Percentiles rank a stretch among this genome's conserved stretches.
phyloP scores from a whole-genome alignment of 64 coral and sea anemone genomes.

The Stichodactyla mertensii region DNA sequence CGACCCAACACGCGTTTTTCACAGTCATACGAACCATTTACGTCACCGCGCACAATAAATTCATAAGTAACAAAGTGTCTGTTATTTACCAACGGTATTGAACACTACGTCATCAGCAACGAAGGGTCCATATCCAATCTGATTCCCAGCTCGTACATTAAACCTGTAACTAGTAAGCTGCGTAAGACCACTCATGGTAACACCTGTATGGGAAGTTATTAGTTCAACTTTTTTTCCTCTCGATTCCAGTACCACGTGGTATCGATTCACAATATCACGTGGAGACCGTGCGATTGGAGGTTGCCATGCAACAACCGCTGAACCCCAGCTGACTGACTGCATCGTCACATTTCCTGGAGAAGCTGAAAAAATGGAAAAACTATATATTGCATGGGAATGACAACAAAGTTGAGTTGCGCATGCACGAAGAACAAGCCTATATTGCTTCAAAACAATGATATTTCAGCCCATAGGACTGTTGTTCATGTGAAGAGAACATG shows the following conservation, averaged over 20 bases:
- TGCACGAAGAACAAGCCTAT: neutral
- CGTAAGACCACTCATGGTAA: neutral
- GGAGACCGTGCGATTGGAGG: neutral
- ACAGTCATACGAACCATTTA: neutral
- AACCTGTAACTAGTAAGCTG: slow-evolving; percentile 47
- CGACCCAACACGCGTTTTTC: too few relatives aligned
- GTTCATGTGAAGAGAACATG: too few relatives aligned
- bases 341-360: neutral
- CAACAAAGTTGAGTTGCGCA: neutral
- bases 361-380: neutral
- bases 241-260: slow-evolving; percentile 2
- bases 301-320: slow-evolving; percentile 8
- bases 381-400: neutral
- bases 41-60: neutral
- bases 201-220: slow-evolving; percentile 6
- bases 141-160: slow-evolving; percentile 12
- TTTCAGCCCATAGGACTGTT: too few relatives aligned
- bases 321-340: slow-evolving; percentile 1
- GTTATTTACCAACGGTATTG: neutral
- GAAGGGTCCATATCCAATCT: neutral
- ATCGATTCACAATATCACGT: neutral
- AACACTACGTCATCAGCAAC: neutral
- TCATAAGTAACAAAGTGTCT: neutral
- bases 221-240: neutral
- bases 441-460: too few relatives aligned